A percentile compares a stretch with the other conserved stretches of the same genome.
phyloP scores from a whole-genome alignment of 2,888 invertebrate genomes.

The Andrena bicolor region DNA sequence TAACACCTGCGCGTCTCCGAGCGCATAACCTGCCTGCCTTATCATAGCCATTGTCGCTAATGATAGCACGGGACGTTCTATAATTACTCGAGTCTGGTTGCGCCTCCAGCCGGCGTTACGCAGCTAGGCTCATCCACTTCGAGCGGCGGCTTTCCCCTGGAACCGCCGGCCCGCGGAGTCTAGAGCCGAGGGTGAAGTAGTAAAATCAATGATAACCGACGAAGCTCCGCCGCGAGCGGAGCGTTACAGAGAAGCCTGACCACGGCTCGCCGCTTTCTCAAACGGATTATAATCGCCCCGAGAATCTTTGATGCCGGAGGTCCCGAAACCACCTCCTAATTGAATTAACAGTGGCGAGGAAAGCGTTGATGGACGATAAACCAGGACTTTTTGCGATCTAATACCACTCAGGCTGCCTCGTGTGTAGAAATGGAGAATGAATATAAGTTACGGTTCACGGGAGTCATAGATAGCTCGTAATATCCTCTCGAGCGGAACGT shows the following conservation, averaged over 20 bases:
- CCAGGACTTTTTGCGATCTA: too few species aligned
- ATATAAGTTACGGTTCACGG: too few species aligned
- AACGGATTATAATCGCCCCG: not conserved
- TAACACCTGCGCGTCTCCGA: constrained; percentile 38
- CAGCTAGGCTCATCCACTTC: constrained; percentile 7
- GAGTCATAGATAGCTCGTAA: too few species aligned
- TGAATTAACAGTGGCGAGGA: too few species aligned
- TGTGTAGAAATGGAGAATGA: too few species aligned
- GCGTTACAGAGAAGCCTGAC: not conserved
- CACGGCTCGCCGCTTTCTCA: not conserved
- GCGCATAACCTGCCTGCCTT: constrained; percentile 36
- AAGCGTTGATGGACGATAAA: too few species aligned
- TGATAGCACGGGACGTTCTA: constrained; percentile 79
- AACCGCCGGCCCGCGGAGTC: not conserved
- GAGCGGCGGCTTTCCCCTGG: not conserved
- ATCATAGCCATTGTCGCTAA: constrained; percentile 60
- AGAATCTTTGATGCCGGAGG: not conserved
- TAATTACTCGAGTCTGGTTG: constrained; percentile 81
- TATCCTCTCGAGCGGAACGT: too few species aligned
- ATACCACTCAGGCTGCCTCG: too few species aligned
- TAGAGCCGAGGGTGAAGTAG: not conserved
- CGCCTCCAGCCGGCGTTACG: constrained; percentile 75
- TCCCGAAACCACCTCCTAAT: too few species aligned
- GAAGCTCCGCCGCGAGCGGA: not conserved
- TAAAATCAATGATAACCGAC: constrained; percentile 30